Base-by-base conservation (phyloP, 92 coral and sea anemone genomes). In the Hydrozoanthus gracilis region DNA sequence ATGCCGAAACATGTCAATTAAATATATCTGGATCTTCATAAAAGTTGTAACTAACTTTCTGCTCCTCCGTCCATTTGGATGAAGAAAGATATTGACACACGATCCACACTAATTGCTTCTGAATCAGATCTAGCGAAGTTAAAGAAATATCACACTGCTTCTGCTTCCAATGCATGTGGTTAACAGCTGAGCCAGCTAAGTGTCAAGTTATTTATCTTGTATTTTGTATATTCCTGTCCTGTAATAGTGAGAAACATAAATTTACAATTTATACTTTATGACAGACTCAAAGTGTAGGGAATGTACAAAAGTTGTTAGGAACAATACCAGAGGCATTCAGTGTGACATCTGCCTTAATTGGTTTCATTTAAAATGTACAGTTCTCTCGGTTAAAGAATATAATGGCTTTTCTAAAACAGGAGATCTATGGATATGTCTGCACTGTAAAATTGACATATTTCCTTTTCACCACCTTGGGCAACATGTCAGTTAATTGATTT, bases 331-430 rank as follows among this genome's bases (percentile, higher is more conserved):
- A 82, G 87, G 56, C 49, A 66, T 82, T 51, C 16, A 82, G 51
- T 82, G 87, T 82, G 79, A 82, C 50, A 7, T 58, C 4, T 82
- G 87, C 51, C 44, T 4, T 15, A 8, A 82, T n/a, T 82, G 79
- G 87, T 82, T 62, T 50, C 87, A 82, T 66, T 51, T 82, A 7
- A 82, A 49, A 47, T 82, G 64, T 73, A 62, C 79, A 67, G 51
- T 50, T 62, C 14, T 82, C 14, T 62, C 87, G 35, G 52, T 67
- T 4, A 82, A 82, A 50, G 55, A 44, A 82, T 83, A 83, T 68
- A 66, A 83, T 14, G 14, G 67, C 18, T 8, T 66, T 13, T 66
- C n/a, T 4, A 70, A 45, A 66, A 66, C 78, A n/a, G 51, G 52
- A 12, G 64, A 44, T 17, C 65, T 35, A 13, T 83, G 87, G 87